Evolutionary conservation across 2,113 vertebrate species (phyloP).

Genomic region (Ciconia maguari): DNA sequence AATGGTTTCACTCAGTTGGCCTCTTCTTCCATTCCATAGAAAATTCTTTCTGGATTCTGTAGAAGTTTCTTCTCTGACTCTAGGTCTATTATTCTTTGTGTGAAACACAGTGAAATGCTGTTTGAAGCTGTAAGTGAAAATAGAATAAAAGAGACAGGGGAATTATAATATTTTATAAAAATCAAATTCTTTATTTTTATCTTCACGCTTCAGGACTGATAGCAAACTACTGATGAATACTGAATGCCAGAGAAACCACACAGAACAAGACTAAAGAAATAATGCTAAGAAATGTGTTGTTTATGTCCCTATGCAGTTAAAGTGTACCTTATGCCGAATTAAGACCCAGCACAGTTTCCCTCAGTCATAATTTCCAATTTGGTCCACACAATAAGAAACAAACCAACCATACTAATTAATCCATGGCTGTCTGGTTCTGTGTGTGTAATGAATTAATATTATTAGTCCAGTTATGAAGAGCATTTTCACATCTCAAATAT

Average conservation of each 20-base stretch:
- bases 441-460: not conserved
- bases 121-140: not conserved
- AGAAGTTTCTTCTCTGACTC: not conserved
- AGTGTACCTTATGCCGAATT: not conserved
- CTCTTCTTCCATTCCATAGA: not conserved
- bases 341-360: not conserved
- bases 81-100: not conserved
- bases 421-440: not conserved
- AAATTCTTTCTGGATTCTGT: not conserved
- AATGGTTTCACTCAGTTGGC: not conserved
- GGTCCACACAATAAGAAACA: not conserved
- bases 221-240: not conserved
- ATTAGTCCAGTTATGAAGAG: not conserved
- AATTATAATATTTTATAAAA: not conserved
- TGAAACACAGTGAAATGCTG: not conserved
- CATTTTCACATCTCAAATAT: not conserved
- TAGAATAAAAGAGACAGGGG: not conserved
- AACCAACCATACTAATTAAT: not conserved
- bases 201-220: not conserved
- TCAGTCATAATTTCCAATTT: not conserved
- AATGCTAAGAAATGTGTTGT: not conserved
- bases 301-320: not conserved
- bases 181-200: not conserved
- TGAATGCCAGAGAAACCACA: not conserved
- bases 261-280: not conserved